Conservation (phyloP, 2,888 invertebrate species). For the Callyntrura sp. region DNA sequence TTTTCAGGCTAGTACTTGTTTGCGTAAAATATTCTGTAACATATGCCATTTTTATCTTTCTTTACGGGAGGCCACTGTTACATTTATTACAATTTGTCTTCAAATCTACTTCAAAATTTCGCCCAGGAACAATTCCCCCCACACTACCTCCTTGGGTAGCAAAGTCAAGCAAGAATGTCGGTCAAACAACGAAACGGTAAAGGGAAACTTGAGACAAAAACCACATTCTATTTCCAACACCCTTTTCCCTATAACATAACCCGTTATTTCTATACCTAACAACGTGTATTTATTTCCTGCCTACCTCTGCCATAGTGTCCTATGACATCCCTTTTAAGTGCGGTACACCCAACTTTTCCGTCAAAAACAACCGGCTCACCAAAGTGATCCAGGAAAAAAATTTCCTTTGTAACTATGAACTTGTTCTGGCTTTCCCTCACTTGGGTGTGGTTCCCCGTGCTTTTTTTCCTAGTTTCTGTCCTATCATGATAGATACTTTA, state of each 20-base stretch:
- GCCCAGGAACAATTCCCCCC: too few species aligned
- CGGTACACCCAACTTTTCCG: slow-evolving; percentile 33
- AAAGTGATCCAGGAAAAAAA: slow-evolving; percentile 28
- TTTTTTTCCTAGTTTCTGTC: slow-evolving; percentile 1
- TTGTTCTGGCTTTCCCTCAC: neutral
- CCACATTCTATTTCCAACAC: slow-evolving; percentile 51
- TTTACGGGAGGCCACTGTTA: too few species aligned
- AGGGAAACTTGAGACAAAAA: too few species aligned
- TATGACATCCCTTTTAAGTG: slow-evolving; percentile 34
- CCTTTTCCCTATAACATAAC: slow-evolving; percentile 40
- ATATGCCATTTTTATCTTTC: too few species aligned
- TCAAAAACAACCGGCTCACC: slow-evolving; percentile 26
- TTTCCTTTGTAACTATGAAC: slow-evolving; percentile 17
- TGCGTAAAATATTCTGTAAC: too few species aligned
- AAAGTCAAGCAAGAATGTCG: too few species aligned
- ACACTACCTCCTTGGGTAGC: too few species aligned
- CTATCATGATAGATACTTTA: slow-evolving; percentile 39
- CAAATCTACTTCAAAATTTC: too few species aligned
- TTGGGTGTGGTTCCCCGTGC: slow-evolving; percentile 71
- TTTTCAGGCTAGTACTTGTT: too few species aligned
- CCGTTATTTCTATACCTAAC: neutral
- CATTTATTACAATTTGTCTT: too few species aligned
- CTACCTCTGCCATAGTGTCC: slow-evolving; percentile 7
- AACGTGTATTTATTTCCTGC: neutral
- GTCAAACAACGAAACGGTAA: too few species aligned